Conservation (phyloP, 2,888 invertebrate species). For the Stenodema calcarata region DNA sequence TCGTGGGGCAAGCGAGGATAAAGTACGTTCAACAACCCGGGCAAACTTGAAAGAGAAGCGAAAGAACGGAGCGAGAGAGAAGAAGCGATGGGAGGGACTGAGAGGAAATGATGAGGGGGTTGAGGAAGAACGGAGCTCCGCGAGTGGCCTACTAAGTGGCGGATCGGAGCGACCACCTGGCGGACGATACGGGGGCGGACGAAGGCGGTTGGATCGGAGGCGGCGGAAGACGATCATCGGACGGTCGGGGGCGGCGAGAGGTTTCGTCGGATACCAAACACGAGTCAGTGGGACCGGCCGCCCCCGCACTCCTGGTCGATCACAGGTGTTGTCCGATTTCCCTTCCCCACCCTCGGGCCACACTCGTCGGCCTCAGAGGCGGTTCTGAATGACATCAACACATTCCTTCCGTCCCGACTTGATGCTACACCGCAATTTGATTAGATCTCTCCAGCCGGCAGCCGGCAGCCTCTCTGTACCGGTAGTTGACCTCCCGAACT, state of each 20-base stretch:
- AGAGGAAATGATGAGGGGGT: not conserved
- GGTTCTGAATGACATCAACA: not conserved
- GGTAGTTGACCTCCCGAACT: not conserved
- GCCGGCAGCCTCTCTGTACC: not conserved
- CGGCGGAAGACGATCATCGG: not conserved
- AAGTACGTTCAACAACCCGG: constrained; percentile 2
- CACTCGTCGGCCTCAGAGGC: not conserved
- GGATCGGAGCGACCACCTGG: not conserved
- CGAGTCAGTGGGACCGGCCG: not conserved
- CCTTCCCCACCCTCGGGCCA: not conserved
- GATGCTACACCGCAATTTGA: not conserved
- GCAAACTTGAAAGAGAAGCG: not conserved
- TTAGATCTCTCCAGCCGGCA: not conserved
- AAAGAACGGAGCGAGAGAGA: not conserved
- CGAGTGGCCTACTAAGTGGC: not conserved
- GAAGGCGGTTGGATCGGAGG: not conserved
- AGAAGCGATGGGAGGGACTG: not conserved
- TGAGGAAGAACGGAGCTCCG: not conserved
- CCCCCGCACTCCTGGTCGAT: not conserved
- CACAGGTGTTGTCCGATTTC: not conserved
- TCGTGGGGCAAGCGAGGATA: not conserved
- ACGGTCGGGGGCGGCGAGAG: not conserved
- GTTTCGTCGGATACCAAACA: not conserved
- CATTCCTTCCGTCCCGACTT: not conserved
- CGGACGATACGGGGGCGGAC: not conserved